A percentile compares a stretch with the other conserved stretches of the same genome.
Conservation (phyloP, 2,797 vertebrate species). For the Pantherophis vulpinus region DNA sequence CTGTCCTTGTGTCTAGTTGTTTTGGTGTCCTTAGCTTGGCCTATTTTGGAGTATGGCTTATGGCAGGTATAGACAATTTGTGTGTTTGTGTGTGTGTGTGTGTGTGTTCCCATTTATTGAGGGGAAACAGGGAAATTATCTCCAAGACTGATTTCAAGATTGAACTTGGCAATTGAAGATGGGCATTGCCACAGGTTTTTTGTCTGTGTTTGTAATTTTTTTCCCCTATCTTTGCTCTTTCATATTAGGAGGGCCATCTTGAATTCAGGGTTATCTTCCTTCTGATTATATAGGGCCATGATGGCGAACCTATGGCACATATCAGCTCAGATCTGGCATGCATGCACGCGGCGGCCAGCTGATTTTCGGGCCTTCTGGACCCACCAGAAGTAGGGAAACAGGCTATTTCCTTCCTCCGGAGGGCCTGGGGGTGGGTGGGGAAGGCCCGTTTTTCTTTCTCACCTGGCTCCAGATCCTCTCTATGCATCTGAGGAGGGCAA, state of each 20-base stretch:
- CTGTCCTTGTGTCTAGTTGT: too few relatives aligned
- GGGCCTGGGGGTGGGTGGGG: too few relatives aligned
- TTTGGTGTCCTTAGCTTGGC: background rate
- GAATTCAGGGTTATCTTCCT: background rate
- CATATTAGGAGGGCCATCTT: background rate
- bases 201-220: background rate
- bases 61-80: background rate
- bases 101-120: background rate
- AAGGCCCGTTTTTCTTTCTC: too few relatives aligned
- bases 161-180: background rate
- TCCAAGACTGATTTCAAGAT: background rate
- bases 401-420: too few relatives aligned
- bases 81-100: background rate
- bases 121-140: background rate
- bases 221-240: background rate
- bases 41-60: background rate
- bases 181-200: background rate
- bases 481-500: too few relatives aligned
- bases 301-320: too few relatives aligned
- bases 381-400: too few relatives aligned
- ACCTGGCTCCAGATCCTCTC: too few relatives aligned
- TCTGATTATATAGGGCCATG: background rate
- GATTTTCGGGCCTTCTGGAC: too few relatives aligned
- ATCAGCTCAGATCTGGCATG: too few relatives aligned
- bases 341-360: too few relatives aligned